A percentile compares a stretch with the other conserved stretches of the same genome.
Evolutionary conservation across 2,113 vertebrate genomes (phyloP).

Genomic region (Halcyon senegalensis): DNA sequence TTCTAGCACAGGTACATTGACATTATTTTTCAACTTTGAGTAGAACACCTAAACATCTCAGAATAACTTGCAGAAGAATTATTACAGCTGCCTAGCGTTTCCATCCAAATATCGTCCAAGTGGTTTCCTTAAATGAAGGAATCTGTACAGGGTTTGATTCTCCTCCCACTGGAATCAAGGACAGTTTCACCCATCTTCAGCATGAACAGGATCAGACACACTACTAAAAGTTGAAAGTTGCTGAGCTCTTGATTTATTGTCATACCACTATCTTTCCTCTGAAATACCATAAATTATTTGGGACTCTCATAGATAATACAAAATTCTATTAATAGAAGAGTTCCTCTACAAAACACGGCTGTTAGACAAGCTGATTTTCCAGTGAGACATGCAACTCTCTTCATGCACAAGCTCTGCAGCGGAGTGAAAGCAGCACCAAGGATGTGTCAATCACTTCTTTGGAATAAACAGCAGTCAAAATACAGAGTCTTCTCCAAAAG

Average conservation of each 20-base stretch:
- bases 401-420: constrained; percentile 48
- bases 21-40: not conserved
- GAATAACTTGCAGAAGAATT: not conserved
- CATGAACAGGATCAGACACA: not conserved
- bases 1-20: not conserved
- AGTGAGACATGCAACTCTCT: constrained; percentile 34
- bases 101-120: not conserved
- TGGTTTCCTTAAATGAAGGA: not conserved
- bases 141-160: not conserved
- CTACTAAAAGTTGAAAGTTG: not conserved
- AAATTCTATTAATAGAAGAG: not conserved
- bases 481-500: not conserved
- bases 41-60: not conserved
- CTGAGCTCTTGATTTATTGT: not conserved
- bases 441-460: not conserved
- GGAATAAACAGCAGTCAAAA: not conserved
- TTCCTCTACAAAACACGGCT: not conserved
- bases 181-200: not conserved
- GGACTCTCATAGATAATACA: not conserved
- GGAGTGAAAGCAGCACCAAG: not conserved
- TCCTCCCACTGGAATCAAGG: not conserved
- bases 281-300: not conserved
- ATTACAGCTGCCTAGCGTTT: not conserved
- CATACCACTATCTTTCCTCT: not conserved
- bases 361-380: constrained; percentile 11